A percentile compares a stretch with the other conserved stretches of the same genome.
These are phyloP conservation scores for Polydrusus cervinus DNA, from an alignment of 2,888 invertebrate genomes.

Conservation along the genomic window DNA sequence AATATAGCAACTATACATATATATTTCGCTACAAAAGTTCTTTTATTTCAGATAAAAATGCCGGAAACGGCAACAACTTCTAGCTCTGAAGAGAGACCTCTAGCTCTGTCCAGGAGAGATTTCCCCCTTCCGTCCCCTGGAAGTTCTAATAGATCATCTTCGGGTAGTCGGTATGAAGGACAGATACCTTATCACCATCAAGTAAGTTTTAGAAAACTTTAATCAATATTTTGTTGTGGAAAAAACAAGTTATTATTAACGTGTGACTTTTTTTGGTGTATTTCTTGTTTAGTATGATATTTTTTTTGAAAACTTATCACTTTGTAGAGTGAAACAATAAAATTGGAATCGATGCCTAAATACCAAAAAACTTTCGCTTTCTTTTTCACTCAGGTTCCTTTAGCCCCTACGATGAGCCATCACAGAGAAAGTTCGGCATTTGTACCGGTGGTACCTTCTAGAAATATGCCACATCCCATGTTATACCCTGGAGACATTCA, in stretches of 20 bases:
- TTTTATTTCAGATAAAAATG: slow-evolving; percentile 50
- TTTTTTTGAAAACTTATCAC: too few relatives aligned
- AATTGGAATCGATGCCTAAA: neutral
- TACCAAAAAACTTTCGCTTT: too few relatives aligned
- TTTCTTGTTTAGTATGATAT: too few relatives aligned
- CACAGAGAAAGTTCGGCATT: slow-evolving; percentile 90
- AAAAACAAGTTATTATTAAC: too few relatives aligned
- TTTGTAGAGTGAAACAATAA: neutral
- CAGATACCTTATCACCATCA: slow-evolving; percentile 66
- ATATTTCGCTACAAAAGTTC: neutral
- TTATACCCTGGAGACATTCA: slow-evolving; percentile 83
- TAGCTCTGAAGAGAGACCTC: slow-evolving; percentile 69
- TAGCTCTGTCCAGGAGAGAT: slow-evolving; percentile 74
- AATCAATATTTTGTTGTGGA: too few relatives aligned
- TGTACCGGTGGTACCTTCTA: slow-evolving; percentile 89
- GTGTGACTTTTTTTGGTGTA: too few relatives aligned
- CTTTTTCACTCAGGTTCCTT: slow-evolving; percentile 34
- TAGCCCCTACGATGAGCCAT: slow-evolving; percentile 65
- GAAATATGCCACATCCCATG: slow-evolving; percentile 80
- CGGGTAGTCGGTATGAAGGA: slow-evolving; percentile 70
- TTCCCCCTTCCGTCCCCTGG: slow-evolving; percentile 71
- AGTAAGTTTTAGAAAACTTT: slow-evolving; percentile 50
- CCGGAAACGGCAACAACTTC: slow-evolving; percentile 60
- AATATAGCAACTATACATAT: too few relatives aligned
- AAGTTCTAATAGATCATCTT: slow-evolving; percentile 77